phyloP scores from a whole-genome alignment of 2,113 vertebrate genomes.

The Oncorhynchus mykiss region DNA sequence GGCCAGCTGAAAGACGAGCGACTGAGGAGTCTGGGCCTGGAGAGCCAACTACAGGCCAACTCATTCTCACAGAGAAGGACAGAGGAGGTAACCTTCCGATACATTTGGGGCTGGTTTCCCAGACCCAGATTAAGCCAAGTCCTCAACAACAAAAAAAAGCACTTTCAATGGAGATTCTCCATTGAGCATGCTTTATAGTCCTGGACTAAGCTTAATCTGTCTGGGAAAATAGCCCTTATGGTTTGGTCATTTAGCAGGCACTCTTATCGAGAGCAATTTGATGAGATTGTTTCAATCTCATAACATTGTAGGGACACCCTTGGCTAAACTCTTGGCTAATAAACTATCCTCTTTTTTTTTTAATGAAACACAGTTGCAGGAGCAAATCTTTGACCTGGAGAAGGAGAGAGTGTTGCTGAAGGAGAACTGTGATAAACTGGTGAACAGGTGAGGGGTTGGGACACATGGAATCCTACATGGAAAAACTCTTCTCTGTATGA shows the following conservation, averaged over 20 bases:
- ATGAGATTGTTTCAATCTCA: too few relatives aligned
- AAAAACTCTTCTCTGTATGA: too few relatives aligned
- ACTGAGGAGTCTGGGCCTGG: conserved; percentile 72
- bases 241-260: too few relatives aligned
- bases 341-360: neutral
- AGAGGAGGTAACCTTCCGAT: conserved; percentile 48
- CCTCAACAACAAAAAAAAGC: too few relatives aligned
- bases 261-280: too few relatives aligned
- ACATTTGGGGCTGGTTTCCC: neutral
- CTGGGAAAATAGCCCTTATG: too few relatives aligned
- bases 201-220: too few relatives aligned
- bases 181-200: too few relatives aligned
- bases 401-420: conserved; percentile 84
- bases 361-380: conserved; percentile 74
- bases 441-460: conserved; percentile 77
- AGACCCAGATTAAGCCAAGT: too few relatives aligned
- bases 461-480: neutral
- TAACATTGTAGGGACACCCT: neutral
- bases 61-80: conserved; percentile 54
- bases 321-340: neutral
- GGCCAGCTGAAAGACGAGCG: conserved; percentile 78
- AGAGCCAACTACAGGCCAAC: conserved; percentile 71
- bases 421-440: conserved; percentile 81
- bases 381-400: conserved; percentile 80
- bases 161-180: too few relatives aligned